Evolutionary conservation across 2,113 vertebrate genomes (phyloP), one percentile per base, ranked within the genome.

Genomic region (Syngnathus floridae): DNA sequence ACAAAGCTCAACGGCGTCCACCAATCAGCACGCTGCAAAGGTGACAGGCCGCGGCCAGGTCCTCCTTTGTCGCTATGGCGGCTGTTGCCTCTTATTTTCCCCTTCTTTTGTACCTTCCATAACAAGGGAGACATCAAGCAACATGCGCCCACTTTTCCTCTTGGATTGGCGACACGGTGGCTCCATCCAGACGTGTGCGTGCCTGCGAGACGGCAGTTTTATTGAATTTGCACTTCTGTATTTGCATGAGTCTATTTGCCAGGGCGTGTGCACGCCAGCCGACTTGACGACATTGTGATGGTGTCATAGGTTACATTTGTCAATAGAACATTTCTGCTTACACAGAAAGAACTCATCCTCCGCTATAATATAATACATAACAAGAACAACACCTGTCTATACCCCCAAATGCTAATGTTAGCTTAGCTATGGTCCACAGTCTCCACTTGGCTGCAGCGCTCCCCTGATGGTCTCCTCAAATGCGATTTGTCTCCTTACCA

Each of bases 61-160:
- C 84, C 84, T 86, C 82, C 79, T 82, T 81, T 87, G 88, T 87
- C 88, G 80, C 88, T 85, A 89, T 87, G 85, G 85, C 78, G 86
- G 86, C 86, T 80, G 80, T 22, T 38, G 35, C 31, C 22, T 79
- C 76, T 75, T 80, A 64, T 85, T 81, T 79, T 80, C 69, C 76
- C 80, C 1, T 12, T 21, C 2, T 26, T 19, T n/a, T 8, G 7
- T 0, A 7, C 8, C 19, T 41, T 40, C n/a, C 3, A 12, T 9
- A 16, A 19, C 10, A 11, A 60, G 10, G 38, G 58, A 59, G 57
- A 38, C 60, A 16, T 21, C 8, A 14, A n/a, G 26, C 10, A 17
- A 5, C 52, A 12, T 22, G 11, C 45, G 4, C 4, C 46, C 52
- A 3, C 52, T 45, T 17, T 41, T 16, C 36, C 35, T 62, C 7